These are phyloP conservation scores for Drosophila subquinaria DNA, from an alignment of 2,888 invertebrate genomes.

Conservation along the genomic window DNA sequence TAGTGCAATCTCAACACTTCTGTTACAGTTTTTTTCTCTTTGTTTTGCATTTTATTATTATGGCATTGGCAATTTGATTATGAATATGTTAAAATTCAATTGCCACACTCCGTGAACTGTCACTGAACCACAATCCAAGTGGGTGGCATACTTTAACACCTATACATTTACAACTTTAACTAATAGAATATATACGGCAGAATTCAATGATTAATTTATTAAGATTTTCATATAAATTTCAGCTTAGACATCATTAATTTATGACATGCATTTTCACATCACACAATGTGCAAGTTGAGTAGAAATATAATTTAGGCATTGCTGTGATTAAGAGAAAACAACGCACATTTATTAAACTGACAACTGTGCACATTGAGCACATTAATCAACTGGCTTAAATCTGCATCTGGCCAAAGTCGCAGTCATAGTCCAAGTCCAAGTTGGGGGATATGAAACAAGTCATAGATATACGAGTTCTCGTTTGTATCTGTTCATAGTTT, in stretches of 20 bases:
- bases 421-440: slow-evolving; percentile 22
- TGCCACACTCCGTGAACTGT: slow-evolving; percentile 64
- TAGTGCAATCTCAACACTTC: slow-evolving; percentile 80
- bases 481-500: slow-evolving; percentile 70
- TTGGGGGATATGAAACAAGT: slow-evolving; percentile 41
- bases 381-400: slow-evolving; percentile 72
- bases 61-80: slow-evolving; percentile 60
- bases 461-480: slow-evolving; percentile 48
- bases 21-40: slow-evolving; percentile 58
- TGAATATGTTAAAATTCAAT: slow-evolving; percentile 76
- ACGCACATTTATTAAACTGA: slow-evolving; percentile 67
- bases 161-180: too few species aligned
- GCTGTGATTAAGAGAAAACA: slow-evolving; percentile 60
- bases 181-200: neutral
- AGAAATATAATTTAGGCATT: slow-evolving; percentile 31
- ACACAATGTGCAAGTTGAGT: neutral
- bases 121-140: slow-evolving; percentile 36
- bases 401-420: slow-evolving; percentile 67
- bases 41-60: slow-evolving; percentile 30
- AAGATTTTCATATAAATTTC: neutral
- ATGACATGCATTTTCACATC: slow-evolving; percentile 15
- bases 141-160: slow-evolving; percentile 51
- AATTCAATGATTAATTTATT: neutral
- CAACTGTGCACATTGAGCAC: slow-evolving; percentile 63
- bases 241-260: slow-evolving; percentile 43